Percentiles rank a stretch among this genome's conserved stretches.
These are phyloP conservation scores for Octopus sinensis DNA, from an alignment of 1,140 invertebrate species.

Conservation along the genomic window DNA sequence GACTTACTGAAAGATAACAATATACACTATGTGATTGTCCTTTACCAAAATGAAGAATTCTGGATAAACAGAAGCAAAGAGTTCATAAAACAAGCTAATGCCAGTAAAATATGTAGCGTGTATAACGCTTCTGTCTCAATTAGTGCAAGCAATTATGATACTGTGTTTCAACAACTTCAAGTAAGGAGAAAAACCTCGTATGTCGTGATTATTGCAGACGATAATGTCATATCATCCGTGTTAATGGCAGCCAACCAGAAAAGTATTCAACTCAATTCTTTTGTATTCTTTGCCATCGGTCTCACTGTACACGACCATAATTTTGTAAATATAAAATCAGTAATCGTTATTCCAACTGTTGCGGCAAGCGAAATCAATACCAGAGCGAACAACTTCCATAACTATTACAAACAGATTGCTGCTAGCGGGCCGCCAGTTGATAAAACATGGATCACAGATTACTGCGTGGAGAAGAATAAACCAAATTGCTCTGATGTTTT, in stretches of 20 bases:
- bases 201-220: not conserved
- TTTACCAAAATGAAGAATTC: slow-evolving; percentile 34
- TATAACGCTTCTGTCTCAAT: slow-evolving; percentile 17
- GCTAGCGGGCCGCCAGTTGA: not conserved
- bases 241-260: not conserved
- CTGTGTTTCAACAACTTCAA: slow-evolving; percentile 1
- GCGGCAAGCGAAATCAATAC: not conserved
- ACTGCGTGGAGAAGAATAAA: not conserved
- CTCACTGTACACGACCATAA: not conserved
- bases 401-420: not conserved
- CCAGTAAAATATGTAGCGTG: slow-evolving; percentile 30
- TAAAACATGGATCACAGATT: not conserved
- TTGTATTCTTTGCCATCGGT: not conserved
- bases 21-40: slow-evolving; percentile 29
- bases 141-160: not conserved
- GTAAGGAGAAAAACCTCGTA: slow-evolving; percentile 16
- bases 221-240: not conserved
- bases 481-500: not conserved
- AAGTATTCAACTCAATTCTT: not conserved
- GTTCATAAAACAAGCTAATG: slow-evolving; percentile 30
- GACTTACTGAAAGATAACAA: slow-evolving; percentile 21
- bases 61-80: slow-evolving; percentile 30
- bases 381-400: not conserved
- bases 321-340: not conserved
- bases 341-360: not conserved